phyloP scores from a whole-genome alignment of 2,797 vertebrate species.

The Anguilla marmorata region DNA sequence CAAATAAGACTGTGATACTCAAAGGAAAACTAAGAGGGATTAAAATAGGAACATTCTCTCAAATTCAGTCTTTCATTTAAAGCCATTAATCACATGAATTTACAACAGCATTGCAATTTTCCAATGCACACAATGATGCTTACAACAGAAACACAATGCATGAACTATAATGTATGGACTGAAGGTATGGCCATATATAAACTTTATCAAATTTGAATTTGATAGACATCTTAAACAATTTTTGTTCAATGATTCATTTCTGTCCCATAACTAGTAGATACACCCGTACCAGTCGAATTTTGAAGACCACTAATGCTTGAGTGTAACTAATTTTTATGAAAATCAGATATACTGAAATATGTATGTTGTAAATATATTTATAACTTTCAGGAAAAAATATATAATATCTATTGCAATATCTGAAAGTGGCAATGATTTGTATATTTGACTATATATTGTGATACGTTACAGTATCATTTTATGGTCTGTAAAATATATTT shows the following conservation, averaged over 20 bases:
- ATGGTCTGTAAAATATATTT: no score
- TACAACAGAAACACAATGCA: neutral
- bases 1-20: neutral
- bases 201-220: no score
- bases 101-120: neutral
- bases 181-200: neutral
- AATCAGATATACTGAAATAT: no score
- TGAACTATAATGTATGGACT: neutral
- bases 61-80: neutral
- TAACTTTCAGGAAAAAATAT: no score
- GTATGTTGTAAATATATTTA: no score
- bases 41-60: slow-evolving; percentile 1
- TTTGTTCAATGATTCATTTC: no score
- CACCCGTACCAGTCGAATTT: neutral
- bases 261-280: neutral
- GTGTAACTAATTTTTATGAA: neutral
- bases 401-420: no score
- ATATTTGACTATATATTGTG: no score
- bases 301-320: slow-evolving; percentile 12
- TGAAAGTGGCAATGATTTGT: no score
- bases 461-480: no score
- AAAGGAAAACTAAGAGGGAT: neutral
- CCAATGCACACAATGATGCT: neutral
- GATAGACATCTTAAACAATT: no score
- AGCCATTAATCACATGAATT: neutral